These are phyloP conservation scores for Drosophila subpulchrella DNA, from an alignment of 1,140 invertebrate species.

Conservation along the genomic window DNA sequence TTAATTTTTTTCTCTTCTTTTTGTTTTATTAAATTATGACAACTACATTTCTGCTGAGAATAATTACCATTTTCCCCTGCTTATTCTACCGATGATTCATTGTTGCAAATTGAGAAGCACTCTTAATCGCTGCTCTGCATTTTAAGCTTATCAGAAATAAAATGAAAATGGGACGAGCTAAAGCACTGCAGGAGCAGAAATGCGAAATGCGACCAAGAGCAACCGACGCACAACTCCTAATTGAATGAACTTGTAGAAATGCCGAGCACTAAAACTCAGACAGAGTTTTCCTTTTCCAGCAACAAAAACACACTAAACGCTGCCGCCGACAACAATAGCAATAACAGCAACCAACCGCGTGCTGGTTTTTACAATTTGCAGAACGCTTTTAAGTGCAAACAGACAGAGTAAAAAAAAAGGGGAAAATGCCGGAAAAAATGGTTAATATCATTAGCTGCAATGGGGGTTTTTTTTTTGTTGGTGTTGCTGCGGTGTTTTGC, in stretches of 20 bases:
- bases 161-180: constrained; percentile 17
- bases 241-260: constrained; percentile 80
- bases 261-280: constrained; percentile 58
- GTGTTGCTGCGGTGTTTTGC: constrained; percentile 15
- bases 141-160: constrained; percentile 28
- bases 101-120: constrained; percentile 19
- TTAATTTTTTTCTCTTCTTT: no score
- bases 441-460: constrained; percentile 80
- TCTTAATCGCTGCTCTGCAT: constrained; percentile 15
- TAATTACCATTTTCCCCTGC: background rate
- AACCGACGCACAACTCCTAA: constrained; percentile 61
- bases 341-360: constrained; percentile 27
- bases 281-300: constrained; percentile 8
- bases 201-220: background rate
- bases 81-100: background rate
- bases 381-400: constrained; percentile 77
- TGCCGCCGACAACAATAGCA: constrained; percentile 38
- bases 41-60: background rate
- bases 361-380: constrained; percentile 73
- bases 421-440: constrained; percentile 60
- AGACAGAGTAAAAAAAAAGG: constrained; percentile 47
- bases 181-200: constrained; percentile 6
- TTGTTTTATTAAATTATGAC: background rate
- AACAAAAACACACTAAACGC: constrained; percentile 48
- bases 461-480: constrained; percentile 29